Percentiles rank a stretch among this genome's conserved stretches.
Evolutionary conservation across 2,113 vertebrate species (phyloP).

Genomic region (Tragelaphus imberbis): DNA sequence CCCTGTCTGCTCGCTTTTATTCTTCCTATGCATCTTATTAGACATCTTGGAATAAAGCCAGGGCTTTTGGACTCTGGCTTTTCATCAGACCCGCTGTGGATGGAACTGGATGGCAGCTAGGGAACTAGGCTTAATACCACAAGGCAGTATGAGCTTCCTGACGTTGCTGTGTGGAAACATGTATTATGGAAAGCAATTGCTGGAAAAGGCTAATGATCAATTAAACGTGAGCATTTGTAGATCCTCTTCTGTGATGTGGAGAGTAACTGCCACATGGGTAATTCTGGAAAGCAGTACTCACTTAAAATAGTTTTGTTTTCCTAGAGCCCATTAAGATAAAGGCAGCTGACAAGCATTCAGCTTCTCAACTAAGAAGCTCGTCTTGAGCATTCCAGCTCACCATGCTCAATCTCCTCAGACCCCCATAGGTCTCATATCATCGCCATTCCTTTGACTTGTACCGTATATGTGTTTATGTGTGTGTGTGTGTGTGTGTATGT

Average conservation of each 20-base stretch:
- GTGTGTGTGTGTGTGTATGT: not conserved
- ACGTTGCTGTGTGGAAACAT: conserved; percentile 26
- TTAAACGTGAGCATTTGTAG: conserved; percentile 53
- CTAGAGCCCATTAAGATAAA: conserved; percentile 8
- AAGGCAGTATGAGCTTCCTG: conserved; percentile 23
- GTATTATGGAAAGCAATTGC: conserved; percentile 32
- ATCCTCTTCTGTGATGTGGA: not conserved
- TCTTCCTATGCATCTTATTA: conserved; percentile 63
- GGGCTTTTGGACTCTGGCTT: conserved; percentile 23
- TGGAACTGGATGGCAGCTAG: conserved; percentile 11
- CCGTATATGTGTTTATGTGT: not conserved
- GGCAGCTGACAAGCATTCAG: not conserved
- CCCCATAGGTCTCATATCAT: not conserved
- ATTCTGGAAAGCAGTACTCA: not conserved
- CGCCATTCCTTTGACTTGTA: not conserved
- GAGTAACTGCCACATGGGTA: conserved; percentile 25
- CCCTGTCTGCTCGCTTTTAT: conserved; percentile 48
- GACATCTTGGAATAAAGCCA: conserved; percentile 58
- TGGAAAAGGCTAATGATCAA: conserved; percentile 35
- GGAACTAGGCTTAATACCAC: conserved; percentile 50
- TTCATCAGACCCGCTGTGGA: conserved; percentile 29
- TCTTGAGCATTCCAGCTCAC: not conserved
- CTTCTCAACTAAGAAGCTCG: not conserved
- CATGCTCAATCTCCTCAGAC: not conserved
- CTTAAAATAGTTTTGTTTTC: conserved; percentile 49